phyloP scores from a whole-genome alignment of 2,888 invertebrate genomes.

The Cerastoderma edule region DNA sequence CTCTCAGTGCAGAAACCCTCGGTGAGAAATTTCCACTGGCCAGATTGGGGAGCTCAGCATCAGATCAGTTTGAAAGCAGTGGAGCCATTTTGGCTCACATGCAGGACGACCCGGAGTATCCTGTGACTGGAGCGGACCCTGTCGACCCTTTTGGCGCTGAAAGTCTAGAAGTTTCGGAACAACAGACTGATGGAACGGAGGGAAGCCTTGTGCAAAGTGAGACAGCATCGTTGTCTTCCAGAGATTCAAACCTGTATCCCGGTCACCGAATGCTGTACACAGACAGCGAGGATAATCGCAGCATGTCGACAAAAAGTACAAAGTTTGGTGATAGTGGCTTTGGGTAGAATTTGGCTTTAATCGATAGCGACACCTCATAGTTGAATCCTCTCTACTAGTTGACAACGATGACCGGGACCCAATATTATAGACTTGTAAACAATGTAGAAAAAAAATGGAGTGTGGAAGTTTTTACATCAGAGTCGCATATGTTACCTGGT shows the following conservation, averaged over 20 bases:
- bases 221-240: slow-evolving; percentile 29
- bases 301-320: slow-evolving; percentile 34
- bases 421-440: too few relatives aligned
- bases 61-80: slow-evolving; percentile 12
- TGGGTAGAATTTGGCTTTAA: too few relatives aligned
- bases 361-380: too few relatives aligned
- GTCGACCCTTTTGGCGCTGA: too few relatives aligned
- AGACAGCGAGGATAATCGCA: slow-evolving; percentile 50
- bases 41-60: not conserved
- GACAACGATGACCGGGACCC: too few relatives aligned
- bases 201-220: slow-evolving; percentile 22
- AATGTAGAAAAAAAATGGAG: too few relatives aligned
- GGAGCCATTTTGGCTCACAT: slow-evolving; percentile 1
- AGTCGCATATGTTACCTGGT: too few relatives aligned
- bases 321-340: slow-evolving; percentile 47
- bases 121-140: too few relatives aligned
- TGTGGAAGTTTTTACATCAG: too few relatives aligned
- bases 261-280: slow-evolving; percentile 31
- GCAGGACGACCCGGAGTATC: too few relatives aligned
- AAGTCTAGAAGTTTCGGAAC: not conserved
- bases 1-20: not conserved
- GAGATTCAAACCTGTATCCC: slow-evolving; percentile 28
- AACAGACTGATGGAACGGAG: not conserved
- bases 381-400: too few relatives aligned
- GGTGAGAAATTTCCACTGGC: slow-evolving; percentile 7